These are phyloP conservation scores for Lochmaea capreae DNA, from an alignment of 2,888 invertebrate genomes.

Conservation along the genomic window DNA sequence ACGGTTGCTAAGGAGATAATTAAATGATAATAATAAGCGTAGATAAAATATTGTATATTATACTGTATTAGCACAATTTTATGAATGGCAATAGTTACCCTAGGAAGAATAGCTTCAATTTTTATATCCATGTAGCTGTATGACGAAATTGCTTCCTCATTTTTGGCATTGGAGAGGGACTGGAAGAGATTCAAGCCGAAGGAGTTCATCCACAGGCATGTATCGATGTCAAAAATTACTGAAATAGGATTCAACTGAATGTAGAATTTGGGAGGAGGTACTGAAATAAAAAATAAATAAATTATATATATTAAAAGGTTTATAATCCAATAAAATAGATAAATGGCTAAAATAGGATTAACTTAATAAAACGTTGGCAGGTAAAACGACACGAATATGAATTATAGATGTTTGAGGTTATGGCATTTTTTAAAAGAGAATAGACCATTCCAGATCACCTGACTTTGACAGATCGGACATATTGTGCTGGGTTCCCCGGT, in stretches of 20 bases:
- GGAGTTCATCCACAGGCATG: slow-evolving; percentile 93
- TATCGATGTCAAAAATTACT: slow-evolving; percentile 87
- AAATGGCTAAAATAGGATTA: too few relatives aligned
- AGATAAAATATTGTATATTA: too few relatives aligned
- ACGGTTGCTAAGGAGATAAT: too few relatives aligned
- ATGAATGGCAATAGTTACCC: slow-evolving; percentile 68
- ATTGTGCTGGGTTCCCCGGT: too few relatives aligned
- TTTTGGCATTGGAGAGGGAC: slow-evolving; percentile 72
- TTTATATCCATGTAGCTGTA: slow-evolving; percentile 84
- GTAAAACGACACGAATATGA: too few relatives aligned
- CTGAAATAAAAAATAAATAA: slow-evolving; percentile 68
- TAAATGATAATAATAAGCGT: too few relatives aligned
- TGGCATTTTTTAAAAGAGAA: too few relatives aligned
- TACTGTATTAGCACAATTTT: neutral
- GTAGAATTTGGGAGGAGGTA: slow-evolving; percentile 93
- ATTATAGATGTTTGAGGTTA: too few relatives aligned
- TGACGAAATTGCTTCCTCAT: slow-evolving; percentile 60
- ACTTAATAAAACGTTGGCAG: too few relatives aligned
- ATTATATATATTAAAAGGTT: slow-evolving; percentile 15
- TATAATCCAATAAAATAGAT: too few relatives aligned
- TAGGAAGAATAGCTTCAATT: slow-evolving; percentile 93
- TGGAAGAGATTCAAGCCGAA: slow-evolving; percentile 90
- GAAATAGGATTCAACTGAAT: slow-evolving; percentile 92
- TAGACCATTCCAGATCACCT: too few relatives aligned
- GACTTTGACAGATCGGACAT: too few relatives aligned